Evolutionary conservation across 2,888 invertebrate species (phyloP), one percentile per base, ranked within the genome.

Genomic region (Falcaria lacertinaria): DNA sequence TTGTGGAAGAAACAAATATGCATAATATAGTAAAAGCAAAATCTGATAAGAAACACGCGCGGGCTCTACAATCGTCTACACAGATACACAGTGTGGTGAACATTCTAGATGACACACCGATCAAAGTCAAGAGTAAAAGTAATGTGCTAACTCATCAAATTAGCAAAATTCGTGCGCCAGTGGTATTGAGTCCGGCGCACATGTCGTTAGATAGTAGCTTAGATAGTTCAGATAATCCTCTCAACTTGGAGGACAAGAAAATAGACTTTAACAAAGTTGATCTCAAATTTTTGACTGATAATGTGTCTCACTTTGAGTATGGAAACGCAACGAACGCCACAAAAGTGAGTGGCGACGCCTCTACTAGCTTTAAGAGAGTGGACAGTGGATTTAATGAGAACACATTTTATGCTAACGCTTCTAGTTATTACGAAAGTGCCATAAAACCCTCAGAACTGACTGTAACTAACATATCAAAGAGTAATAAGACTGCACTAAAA

Each of bases 381-480:
- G 86, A 87, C 45, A 89, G 89, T 50, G 89, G 89, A 7, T 88
- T 81, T 47, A 85, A 83, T 45, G 89, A 89, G 44, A 81, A 85
- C 38, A 86, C 85, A 4, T 86, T 84, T 45, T 86, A 78, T 59
- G 67, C 69, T 5, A 84, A 83, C 52, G 81, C 80, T 33, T 86
- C 86, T 57, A 87, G 88, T 73, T 87, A 87, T 52, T 88, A 88
- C 44, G 86, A 87, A 64, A 85, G 88, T 79, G 85, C 87, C 76
- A 88, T 88, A 81, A 87, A 86, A 66, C 86, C 86, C 28, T 87
- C 87, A n/a, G 88, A 87, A 60, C 54, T 88, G 51, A 88, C 87
- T 16, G 75, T 86, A 35, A 83, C 84, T 17, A 75, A 76, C 49
- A 41, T 67, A 41, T 73, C 79, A 1, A 74, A 71, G 43, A 54